Percentiles rank a stretch among this genome's conserved stretches.
These are phyloP conservation scores for Athene cunicularia DNA, from an alignment of 2,113 vertebrate species.

Conservation along the genomic window DNA sequence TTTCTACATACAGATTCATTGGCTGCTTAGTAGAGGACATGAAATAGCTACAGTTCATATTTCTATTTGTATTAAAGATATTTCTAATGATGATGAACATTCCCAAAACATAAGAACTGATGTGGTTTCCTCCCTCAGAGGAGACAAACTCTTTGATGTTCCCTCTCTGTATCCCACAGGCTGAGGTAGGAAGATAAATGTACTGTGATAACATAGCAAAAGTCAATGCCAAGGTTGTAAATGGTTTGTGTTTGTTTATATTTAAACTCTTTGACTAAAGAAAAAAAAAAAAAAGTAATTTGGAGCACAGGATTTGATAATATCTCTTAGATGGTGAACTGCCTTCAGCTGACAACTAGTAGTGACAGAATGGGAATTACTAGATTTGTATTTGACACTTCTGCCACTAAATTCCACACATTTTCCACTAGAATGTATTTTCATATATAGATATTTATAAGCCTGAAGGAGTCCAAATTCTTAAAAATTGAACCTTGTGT, in stretches of 20 bases:
- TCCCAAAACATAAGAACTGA: background rate
- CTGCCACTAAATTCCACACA: background rate
- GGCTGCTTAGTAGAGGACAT: background rate
- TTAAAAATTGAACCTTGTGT: background rate
- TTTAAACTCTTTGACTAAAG: background rate
- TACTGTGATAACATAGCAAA: background rate
- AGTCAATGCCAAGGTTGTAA: background rate
- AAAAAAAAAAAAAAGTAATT: background rate
- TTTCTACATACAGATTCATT: background rate
- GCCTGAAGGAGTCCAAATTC: background rate
- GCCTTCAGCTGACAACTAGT: background rate
- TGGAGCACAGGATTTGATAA: background rate
- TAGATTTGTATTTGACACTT: background rate
- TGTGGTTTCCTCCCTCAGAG: background rate
- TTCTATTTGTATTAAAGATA: background rate
- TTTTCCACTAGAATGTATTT: background rate
- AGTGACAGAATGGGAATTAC: background rate
- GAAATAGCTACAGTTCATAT: background rate
- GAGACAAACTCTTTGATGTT: background rate
- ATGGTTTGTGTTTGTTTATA: background rate
- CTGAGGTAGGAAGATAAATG: background rate
- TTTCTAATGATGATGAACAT: background rate
- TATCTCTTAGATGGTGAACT: background rate
- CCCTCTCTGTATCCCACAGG: background rate
- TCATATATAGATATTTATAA: background rate